Percentiles rank a stretch among this genome's conserved stretches.
Evolutionary conservation across 2,888 invertebrate genomes (phyloP).

Genomic region (Nephrotoma appendiculata): DNA sequence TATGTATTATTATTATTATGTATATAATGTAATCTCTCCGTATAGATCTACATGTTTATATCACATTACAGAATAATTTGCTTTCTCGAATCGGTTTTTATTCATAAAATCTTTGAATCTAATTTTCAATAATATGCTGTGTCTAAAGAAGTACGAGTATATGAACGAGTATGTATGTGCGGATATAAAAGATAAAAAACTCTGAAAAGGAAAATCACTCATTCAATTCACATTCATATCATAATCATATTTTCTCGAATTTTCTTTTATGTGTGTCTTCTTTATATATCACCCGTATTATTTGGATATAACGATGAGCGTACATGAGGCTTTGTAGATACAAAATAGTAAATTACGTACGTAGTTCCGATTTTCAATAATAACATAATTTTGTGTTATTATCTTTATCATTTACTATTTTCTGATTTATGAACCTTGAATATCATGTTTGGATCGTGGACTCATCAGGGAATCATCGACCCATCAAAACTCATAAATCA

Average conservation of each 20-base stretch:
- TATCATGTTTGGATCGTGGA: too few relatives aligned
- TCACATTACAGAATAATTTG: neutral
- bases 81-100: neutral
- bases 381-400: neutral
- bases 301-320: neutral
- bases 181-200: neutral
- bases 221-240: neutral
- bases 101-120: neutral
- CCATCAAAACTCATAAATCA: too few relatives aligned
- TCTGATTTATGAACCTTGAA: neutral
- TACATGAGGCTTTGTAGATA: neutral
- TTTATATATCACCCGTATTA: neutral
- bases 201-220: neutral
- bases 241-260: neutral
- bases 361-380: neutral
- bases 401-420: neutral
- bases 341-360: neutral
- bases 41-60: neutral
- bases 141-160: neutral
- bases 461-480: too few relatives aligned
- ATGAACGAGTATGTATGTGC: neutral
- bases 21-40: neutral
- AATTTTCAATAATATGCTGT: neutral
- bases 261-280: neutral
- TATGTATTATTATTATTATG: neutral